Evolutionary conservation across 2,888 invertebrate species (phyloP).

Genomic region (Drosophila leonis): DNA sequence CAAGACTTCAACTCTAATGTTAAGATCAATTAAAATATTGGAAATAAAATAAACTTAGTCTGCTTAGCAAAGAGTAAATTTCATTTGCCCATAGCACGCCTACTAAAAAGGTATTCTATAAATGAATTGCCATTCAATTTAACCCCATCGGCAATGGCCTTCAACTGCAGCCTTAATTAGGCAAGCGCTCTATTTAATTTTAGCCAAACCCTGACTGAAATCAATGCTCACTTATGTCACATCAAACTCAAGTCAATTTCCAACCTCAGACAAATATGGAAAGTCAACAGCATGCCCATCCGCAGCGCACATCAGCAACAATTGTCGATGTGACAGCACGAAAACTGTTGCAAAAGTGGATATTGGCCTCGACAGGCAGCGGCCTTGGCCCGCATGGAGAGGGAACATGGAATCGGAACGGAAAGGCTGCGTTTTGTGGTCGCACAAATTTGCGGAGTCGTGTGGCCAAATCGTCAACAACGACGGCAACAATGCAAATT

Average conservation of each 20-base stretch:
- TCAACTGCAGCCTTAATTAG: not conserved
- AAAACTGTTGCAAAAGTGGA: constrained; percentile 22
- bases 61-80: not conserved
- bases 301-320: constrained; percentile 18
- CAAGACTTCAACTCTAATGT: too few species aligned
- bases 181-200: not conserved
- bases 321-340: constrained; percentile 36
- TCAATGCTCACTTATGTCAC: constrained; percentile 1
- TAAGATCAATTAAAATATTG: too few species aligned
- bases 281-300: constrained; percentile 24
- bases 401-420: not conserved
- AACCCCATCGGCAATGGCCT: not conserved
- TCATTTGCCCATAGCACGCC: not conserved
- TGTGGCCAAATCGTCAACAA: constrained; percentile 60
- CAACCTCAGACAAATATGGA: constrained; percentile 26
- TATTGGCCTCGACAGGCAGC: constrained; percentile 6
- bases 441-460: constrained; percentile 55
- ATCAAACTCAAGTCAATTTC: constrained; percentile 3
- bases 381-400: constrained; percentile 39
- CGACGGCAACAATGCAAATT: constrained; percentile 68
- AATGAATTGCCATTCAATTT: not conserved
- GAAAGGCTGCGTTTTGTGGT: constrained; percentile 59
- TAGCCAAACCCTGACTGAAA: not conserved
- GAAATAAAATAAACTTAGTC: not conserved
- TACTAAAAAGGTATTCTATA: not conserved